phyloP scores from a whole-genome alignment of 2,888 invertebrate species.

The Loripinus fragilis region DNA sequence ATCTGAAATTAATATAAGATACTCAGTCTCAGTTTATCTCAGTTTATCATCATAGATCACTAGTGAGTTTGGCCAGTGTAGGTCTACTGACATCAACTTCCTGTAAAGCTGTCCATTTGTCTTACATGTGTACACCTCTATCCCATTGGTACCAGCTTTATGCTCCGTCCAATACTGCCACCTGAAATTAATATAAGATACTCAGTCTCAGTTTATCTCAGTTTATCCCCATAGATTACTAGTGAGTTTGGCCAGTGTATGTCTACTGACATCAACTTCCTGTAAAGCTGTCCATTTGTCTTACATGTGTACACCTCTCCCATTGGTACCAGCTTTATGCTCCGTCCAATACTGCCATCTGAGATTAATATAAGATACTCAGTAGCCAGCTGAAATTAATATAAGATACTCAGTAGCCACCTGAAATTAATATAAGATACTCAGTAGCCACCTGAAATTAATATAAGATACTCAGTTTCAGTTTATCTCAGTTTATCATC shows the following conservation, averaged over 20 bases:
- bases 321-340: slow-evolving; percentile 62
- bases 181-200: slow-evolving; percentile 45
- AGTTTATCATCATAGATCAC: slow-evolving; percentile 65
- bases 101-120: neutral
- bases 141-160: slow-evolving; percentile 60
- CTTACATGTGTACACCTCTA: slow-evolving; percentile 31
- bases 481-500: slow-evolving; percentile 40
- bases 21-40: neutral
- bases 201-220: slow-evolving; percentile 26
- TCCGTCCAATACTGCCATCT: slow-evolving; percentile 78
- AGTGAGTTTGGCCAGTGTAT: slow-evolving; percentile 73
- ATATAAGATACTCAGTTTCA: too few species aligned
- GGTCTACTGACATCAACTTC: slow-evolving; percentile 37
- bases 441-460: too few species aligned
- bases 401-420: too few species aligned
- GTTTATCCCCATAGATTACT: slow-evolving; percentile 61
- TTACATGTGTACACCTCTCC: slow-evolving; percentile 42
- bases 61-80: slow-evolving; percentile 73
- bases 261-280: slow-evolving; percentile 34
- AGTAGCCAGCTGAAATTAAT: too few species aligned
- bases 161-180: slow-evolving; percentile 76
- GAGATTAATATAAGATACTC: neutral
- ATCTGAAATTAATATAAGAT: slow-evolving; percentile 48
- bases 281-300: neutral
- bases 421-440: too few species aligned